These are phyloP conservation scores for Lepisosteus osseus DNA, from an alignment of 2,113 vertebrate genomes.

Conservation along the genomic window DNA sequence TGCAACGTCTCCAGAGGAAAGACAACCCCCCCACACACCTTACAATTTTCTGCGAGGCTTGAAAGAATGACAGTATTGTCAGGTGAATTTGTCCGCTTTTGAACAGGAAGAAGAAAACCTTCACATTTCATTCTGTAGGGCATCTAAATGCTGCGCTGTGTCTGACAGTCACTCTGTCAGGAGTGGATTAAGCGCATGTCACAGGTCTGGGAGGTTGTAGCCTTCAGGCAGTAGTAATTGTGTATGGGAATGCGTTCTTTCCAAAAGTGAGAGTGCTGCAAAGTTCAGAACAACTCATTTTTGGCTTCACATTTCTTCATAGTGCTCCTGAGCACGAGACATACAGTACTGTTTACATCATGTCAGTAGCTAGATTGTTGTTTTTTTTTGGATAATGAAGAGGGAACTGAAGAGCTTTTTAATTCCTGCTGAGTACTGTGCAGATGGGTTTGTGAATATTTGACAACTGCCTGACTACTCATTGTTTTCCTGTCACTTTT, in stretches of 20 bases:
- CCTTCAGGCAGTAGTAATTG: background rate
- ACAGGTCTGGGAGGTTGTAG: background rate
- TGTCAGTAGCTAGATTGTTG: constrained; percentile 1
- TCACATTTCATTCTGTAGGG: background rate
- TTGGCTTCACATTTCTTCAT: background rate
- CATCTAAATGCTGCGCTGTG: background rate
- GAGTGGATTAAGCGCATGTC: background rate
- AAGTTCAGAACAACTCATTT: background rate
- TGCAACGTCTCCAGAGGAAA: no score
- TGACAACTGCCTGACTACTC: background rate
- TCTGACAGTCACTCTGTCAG: background rate
- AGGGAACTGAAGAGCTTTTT: background rate
- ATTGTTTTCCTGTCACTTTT: background rate
- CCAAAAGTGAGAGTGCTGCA: background rate
- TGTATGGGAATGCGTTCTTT: background rate
- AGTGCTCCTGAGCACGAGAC: background rate
- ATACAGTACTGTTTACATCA: background rate
- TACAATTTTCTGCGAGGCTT: no score
- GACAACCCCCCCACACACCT: no score
- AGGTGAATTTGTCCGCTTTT: no score
- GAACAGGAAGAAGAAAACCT: background rate
- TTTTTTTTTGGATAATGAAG: background rate
- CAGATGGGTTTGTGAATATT: background rate
- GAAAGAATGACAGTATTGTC: no score
- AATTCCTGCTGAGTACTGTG: background rate